Conservation (phyloP, 2,113 vertebrate species). For the Morone saxatilis region DNA sequence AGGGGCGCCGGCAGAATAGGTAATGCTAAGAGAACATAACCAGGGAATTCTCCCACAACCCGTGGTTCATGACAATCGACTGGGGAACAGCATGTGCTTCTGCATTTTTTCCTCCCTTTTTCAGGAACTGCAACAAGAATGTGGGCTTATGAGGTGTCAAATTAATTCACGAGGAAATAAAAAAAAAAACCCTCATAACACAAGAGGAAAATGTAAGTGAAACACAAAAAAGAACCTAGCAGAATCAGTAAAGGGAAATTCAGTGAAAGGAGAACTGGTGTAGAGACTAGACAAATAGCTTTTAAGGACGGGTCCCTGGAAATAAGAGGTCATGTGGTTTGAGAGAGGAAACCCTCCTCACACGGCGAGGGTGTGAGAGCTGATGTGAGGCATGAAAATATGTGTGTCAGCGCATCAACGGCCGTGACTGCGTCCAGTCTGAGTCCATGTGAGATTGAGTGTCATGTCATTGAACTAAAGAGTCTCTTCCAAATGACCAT, state of each 20-base stretch:
- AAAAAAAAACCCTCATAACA: neutral
- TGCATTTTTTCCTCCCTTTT: constrained; percentile 13
- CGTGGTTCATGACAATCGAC: constrained; percentile 36
- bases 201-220: neutral
- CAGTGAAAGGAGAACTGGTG: neutral
- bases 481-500: constrained; percentile 17
- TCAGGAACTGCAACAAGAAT: constrained; percentile 30
- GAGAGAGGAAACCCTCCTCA: constrained; percentile 1
- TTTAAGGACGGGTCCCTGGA: constrained; percentile 8
- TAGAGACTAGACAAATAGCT: constrained; percentile 35
- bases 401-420: constrained; percentile 13
- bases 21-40: constrained; percentile 68
- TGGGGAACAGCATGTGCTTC: constrained; percentile 20
- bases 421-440: constrained; percentile 20
- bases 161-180: constrained; percentile 39
- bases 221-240: neutral
- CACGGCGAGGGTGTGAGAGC: neutral
- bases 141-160: constrained; percentile 51
- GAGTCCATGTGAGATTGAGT: neutral
- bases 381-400: constrained; percentile 37
- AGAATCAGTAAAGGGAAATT: neutral
- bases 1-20: constrained; percentile 62
- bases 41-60: constrained; percentile 68
- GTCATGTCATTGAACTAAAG: constrained; percentile 38
- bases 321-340: constrained; percentile 13